Evolutionary conservation across 1,140 invertebrate species (phyloP).

Genomic region (Papilio aristodemus): DNA sequence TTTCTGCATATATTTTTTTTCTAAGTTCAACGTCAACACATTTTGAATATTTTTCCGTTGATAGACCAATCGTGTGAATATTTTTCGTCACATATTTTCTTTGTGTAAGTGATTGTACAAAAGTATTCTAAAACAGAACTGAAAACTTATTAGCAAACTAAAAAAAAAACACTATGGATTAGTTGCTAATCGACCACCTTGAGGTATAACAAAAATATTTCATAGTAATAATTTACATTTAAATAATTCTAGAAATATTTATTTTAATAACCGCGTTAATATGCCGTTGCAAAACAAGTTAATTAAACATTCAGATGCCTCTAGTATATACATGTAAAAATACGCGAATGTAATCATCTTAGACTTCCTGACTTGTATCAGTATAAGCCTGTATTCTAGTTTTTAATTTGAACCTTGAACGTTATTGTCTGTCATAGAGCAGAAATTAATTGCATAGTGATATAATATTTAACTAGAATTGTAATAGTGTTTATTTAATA

Average conservation of each 20-base stretch:
- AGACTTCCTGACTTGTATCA: slow-evolving; percentile 18
- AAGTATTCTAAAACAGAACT: no score
- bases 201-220: background rate
- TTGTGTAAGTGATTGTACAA: no score
- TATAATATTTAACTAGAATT: background rate
- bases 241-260: background rate
- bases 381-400: slow-evolving; percentile 17
- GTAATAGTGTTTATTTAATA: slow-evolving; percentile 2
- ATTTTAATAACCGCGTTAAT: slow-evolving; percentile 11
- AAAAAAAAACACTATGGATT: no score
- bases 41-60: no score
- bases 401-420: slow-evolving; percentile 16
- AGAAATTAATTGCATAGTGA: background rate
- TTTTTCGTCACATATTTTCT: no score
- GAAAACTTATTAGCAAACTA: no score
- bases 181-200: no score
- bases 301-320: background rate
- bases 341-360: slow-evolving; percentile 7
- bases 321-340: background rate
- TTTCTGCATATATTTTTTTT: no score
- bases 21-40: no score
- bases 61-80: no score
- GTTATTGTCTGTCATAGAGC: slow-evolving; percentile 11
- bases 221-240: background rate
- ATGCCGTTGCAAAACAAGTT: background rate